These are phyloP conservation scores for Laothoe populi DNA, from an alignment of 2,888 invertebrate genomes.

Conservation along the genomic window DNA sequence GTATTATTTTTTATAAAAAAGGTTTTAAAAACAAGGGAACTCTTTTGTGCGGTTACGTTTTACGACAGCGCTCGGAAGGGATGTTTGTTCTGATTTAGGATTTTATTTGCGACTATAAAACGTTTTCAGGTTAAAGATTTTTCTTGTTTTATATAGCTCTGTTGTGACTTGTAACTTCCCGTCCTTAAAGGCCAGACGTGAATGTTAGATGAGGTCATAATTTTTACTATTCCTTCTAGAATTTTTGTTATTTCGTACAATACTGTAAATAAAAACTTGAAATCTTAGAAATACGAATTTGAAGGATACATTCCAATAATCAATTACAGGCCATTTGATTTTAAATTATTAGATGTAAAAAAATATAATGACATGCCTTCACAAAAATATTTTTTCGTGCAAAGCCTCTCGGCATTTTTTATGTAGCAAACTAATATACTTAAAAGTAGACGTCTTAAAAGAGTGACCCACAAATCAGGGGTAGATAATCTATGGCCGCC, in stretches of 20 bases:
- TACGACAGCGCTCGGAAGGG: constrained; percentile 21
- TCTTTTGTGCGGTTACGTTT: constrained; percentile 27
- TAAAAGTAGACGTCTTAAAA: constrained; percentile 25
- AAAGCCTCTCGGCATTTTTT: constrained; percentile 1
- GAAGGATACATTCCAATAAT: too few relatives aligned
- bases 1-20: constrained; percentile 40
- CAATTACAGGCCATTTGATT: too few relatives aligned
- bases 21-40: constrained; percentile 31
- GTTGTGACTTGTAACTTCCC: constrained; percentile 19
- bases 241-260: background rate
- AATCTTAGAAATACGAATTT: too few relatives aligned
- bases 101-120: constrained; percentile 25
- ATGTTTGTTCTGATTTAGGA: constrained; percentile 25
- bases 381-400: background rate
- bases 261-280: background rate
- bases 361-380: too few relatives aligned
- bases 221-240: constrained; percentile 2
- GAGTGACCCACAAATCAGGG: constrained; percentile 26
- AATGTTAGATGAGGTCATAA: constrained; percentile 20
- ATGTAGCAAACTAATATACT: constrained; percentile 2
- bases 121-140: constrained; percentile 22
- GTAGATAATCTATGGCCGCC: constrained; percentile 44
- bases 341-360: too few relatives aligned
- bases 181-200: constrained; percentile 18
- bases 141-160: constrained; percentile 15